phyloP scores from a whole-genome alignment of 2,113 vertebrate genomes.

The Alaudala cheleensis region DNA sequence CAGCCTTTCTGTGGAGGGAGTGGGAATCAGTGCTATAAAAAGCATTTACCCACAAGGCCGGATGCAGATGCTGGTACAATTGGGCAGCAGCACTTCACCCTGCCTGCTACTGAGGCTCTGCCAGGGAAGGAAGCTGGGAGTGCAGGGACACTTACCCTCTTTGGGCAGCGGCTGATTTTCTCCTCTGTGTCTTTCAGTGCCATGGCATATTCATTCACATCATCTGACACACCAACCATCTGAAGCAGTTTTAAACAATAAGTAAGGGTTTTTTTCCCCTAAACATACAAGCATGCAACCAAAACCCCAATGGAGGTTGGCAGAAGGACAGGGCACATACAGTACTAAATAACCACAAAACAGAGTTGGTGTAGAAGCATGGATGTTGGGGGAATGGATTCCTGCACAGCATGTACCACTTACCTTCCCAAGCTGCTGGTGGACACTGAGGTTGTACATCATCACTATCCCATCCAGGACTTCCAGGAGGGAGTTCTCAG shows the following conservation, averaged over 20 bases:
- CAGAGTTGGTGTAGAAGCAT: neutral
- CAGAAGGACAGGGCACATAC: neutral
- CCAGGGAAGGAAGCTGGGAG: neutral
- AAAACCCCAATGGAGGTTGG: fast-evolving
- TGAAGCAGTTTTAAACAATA: slow-evolving; percentile 57
- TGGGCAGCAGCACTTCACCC: neutral
- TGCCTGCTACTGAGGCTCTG: neutral
- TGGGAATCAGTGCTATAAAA: neutral
- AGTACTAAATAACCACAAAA: neutral
- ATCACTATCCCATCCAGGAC: slow-evolving; percentile 92
- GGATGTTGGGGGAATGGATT: neutral
- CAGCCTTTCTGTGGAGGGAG: neutral
- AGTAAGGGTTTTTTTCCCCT: neutral
- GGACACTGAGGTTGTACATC: slow-evolving; percentile 98
- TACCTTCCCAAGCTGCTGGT: slow-evolving; percentile 98
- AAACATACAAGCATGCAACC: neutral
- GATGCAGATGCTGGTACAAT: neutral
- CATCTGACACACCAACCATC: slow-evolving; percentile 98
- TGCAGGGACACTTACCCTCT: slow-evolving; percentile 74
- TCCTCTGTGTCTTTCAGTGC: slow-evolving; percentile 96
- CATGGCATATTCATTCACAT: slow-evolving; percentile 93
- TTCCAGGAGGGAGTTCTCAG: slow-evolving; percentile 94
- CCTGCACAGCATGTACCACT: neutral
- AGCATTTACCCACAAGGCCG: neutral
- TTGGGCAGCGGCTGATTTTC: slow-evolving; percentile 91